A percentile compares a stretch with the other conserved stretches of the same genome.
phyloP scores from a whole-genome alignment of 2,797 vertebrate genomes.

The Myotis findleyi region DNA sequence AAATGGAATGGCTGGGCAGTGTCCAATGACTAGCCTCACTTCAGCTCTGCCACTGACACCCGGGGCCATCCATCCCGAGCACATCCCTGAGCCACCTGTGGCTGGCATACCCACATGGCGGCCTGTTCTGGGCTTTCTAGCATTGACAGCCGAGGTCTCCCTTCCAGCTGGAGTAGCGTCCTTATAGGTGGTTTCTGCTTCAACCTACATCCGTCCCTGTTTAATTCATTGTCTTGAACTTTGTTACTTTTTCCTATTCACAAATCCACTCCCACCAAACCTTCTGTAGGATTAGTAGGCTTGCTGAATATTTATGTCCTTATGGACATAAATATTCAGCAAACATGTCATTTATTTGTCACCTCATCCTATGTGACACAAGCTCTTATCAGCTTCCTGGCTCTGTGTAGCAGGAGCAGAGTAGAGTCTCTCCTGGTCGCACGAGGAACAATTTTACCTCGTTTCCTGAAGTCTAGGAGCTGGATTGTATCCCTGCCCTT shows the following conservation, averaged over 20 bases:
- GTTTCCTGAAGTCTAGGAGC: neutral
- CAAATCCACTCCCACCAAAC: neutral
- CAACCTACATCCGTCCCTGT: too few species aligned
- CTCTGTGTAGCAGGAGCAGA: neutral
- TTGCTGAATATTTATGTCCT: neutral
- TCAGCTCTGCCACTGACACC: neutral
- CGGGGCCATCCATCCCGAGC: too few species aligned
- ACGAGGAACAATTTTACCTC: neutral
- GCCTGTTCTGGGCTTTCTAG: neutral
- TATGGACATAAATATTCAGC: too few species aligned
- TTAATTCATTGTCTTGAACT: neutral
- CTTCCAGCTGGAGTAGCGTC: neutral
- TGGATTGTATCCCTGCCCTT: neutral
- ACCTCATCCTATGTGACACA: neutral
- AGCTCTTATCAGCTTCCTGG: neutral
- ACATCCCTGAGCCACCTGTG: neutral
- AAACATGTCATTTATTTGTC: too few species aligned
- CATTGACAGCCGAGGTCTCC: neutral
- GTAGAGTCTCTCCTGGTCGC: neutral
- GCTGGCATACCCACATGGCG: accelerated
- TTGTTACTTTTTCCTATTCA: neutral
- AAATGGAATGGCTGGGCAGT: neutral
- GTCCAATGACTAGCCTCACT: neutral
- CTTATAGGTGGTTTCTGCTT: neutral
- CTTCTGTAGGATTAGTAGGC: neutral